A percentile compares a stretch with the other conserved stretches of the same genome.
phyloP scores from a whole-genome alignment of 2,797 vertebrate genomes.

The Avahi laniger region DNA sequence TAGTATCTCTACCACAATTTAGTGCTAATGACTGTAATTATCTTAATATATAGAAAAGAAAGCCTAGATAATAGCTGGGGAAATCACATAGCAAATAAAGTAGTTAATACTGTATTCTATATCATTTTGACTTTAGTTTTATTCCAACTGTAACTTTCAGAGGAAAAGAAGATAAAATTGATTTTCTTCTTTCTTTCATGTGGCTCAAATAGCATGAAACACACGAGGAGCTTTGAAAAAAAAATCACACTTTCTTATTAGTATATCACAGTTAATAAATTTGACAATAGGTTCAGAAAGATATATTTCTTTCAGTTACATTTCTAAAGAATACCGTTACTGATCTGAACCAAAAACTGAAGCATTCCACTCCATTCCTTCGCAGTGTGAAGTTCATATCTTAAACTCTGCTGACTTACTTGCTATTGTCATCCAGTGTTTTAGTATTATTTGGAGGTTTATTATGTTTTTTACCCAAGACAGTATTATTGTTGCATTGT shows the following conservation, averaged over 20 bases:
- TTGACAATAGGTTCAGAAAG: background rate
- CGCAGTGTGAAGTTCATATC: too few species aligned
- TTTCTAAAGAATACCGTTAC: background rate
- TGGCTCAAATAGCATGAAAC: background rate
- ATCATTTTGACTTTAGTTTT: conserved; percentile 6
- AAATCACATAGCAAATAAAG: conserved; percentile 25
- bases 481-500: background rate
- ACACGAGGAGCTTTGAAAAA: background rate
- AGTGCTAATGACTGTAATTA: conserved; percentile 51
- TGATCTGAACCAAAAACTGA: background rate
- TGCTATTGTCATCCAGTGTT: background rate
- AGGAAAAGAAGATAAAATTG: background rate
- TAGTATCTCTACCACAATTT: background rate
- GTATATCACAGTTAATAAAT: background rate
- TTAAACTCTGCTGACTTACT: background rate
- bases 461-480: background rate
- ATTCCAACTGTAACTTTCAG: background rate
- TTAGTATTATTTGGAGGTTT: background rate
- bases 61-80: conserved; percentile 30
- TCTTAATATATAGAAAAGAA: conserved; percentile 55
- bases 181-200: background rate
- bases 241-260: background rate
- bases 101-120: background rate
- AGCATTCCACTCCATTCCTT: background rate
- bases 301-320: background rate